These are phyloP conservation scores for Channa maculata DNA, from an alignment of 2,113 vertebrate species.

Conservation along the genomic window DNA sequence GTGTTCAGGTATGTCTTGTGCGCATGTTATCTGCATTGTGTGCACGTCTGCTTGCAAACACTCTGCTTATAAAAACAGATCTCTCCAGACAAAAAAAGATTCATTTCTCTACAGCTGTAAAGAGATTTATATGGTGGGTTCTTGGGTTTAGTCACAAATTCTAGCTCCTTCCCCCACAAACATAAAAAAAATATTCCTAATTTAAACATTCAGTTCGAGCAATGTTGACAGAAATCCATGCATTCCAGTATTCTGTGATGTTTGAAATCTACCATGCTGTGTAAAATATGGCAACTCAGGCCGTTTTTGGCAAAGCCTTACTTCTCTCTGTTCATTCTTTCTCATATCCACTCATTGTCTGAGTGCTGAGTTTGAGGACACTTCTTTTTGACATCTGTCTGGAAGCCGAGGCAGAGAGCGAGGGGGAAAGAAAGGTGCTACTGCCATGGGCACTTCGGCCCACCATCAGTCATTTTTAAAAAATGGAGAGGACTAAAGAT, in stretches of 20 bases:
- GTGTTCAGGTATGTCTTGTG: conserved; percentile 1
- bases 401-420: conserved; percentile 5
- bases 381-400: conserved; percentile 7
- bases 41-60: conserved; percentile 12
- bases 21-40: conserved; percentile 15
- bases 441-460: neutral
- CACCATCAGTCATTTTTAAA: neutral
- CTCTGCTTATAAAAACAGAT: conserved; percentile 8
- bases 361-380: neutral
- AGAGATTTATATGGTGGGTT: conserved; percentile 17
- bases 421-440: neutral
- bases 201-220: conserved; percentile 13
- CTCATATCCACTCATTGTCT: conserved; percentile 5
- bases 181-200: neutral
- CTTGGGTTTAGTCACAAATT: conserved; percentile 36
- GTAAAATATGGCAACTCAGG: conserved; percentile 18
- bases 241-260: no score
- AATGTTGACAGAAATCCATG: neutral
- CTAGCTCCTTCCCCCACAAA: neutral
- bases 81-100: conserved; percentile 10
- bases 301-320: neutral
- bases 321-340: neutral
- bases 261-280: conserved; percentile 1
- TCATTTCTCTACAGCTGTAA: conserved; percentile 30
- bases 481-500: conserved; percentile 3